phyloP scores from a whole-genome alignment of 2,113 vertebrate species.

The Erpornis zantholeuca region DNA sequence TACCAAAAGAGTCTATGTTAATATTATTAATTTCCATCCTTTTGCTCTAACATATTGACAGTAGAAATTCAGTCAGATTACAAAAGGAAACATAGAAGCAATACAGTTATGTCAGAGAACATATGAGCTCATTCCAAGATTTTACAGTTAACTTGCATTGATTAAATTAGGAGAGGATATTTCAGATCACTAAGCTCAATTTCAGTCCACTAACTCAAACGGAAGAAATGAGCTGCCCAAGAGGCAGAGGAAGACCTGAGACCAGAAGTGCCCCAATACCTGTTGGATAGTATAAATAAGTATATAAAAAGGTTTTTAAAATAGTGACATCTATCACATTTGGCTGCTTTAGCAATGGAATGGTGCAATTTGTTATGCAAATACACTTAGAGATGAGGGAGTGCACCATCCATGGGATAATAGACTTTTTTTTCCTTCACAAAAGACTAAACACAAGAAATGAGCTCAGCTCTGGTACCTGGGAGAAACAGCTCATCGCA shows the following conservation, averaged over 20 bases:
- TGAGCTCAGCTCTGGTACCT: not conserved
- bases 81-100: not conserved
- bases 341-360: not conserved
- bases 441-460: not conserved
- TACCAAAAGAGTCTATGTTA: not conserved
- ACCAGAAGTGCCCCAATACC: not conserved
- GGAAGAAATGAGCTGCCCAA: not conserved
- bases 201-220: not conserved
- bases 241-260: not conserved
- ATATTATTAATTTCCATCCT: not conserved
- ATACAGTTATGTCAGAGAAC: not conserved
- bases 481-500: not conserved
- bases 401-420: rapidly evolving
- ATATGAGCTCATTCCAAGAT: not conserved
- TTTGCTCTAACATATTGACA: not conserved
- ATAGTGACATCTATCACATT: not conserved
- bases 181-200: not conserved
- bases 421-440: not conserved
- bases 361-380: not conserved
- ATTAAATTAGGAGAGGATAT: not conserved
- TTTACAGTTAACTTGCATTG: not conserved
- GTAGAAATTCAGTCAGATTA: not conserved
- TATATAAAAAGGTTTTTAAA: not conserved
- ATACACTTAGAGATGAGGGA: not conserved
- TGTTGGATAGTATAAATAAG: not conserved